Conservation (phyloP, 2,797 vertebrate genomes). For the Picus viridis region DNA sequence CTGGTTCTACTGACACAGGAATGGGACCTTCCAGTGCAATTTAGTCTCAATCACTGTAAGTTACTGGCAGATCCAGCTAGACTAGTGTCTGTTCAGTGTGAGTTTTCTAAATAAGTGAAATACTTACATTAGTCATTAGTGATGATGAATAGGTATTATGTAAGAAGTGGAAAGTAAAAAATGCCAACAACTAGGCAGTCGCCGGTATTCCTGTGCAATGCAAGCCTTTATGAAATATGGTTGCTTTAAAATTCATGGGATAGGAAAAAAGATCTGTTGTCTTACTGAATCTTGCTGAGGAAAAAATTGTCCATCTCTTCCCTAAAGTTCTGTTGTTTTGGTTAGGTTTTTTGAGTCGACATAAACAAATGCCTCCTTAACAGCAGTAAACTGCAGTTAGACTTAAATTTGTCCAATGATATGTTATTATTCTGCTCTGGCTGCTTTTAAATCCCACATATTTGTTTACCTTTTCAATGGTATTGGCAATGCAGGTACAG, state of each 20-base stretch:
- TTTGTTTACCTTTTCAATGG: neutral
- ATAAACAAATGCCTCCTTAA: neutral
- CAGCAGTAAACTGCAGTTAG: neutral
- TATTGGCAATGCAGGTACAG: slow-evolving; percentile 56
- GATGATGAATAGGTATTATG: neutral
- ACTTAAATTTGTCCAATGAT: neutral
- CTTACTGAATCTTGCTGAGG: neutral
- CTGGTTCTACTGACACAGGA: neutral
- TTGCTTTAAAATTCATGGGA: neutral
- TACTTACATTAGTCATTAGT: neutral
- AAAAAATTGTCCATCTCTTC: neutral
- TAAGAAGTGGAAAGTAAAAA: neutral
- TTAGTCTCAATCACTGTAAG: neutral
- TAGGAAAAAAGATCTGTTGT: neutral
- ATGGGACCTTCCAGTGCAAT: neutral
- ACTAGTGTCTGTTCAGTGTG: neutral
- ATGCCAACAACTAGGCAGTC: neutral
- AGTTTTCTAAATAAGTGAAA: neutral
- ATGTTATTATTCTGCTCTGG: neutral
- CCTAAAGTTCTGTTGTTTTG: neutral
- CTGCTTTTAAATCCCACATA: neutral
- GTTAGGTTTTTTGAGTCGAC: neutral
- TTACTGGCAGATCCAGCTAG: neutral
- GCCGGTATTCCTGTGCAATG: neutral
- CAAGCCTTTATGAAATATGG: neutral